These are phyloP conservation scores for Gymnosoma rotundatum DNA, from an alignment of 2,888 invertebrate species.

Conservation along the genomic window DNA sequence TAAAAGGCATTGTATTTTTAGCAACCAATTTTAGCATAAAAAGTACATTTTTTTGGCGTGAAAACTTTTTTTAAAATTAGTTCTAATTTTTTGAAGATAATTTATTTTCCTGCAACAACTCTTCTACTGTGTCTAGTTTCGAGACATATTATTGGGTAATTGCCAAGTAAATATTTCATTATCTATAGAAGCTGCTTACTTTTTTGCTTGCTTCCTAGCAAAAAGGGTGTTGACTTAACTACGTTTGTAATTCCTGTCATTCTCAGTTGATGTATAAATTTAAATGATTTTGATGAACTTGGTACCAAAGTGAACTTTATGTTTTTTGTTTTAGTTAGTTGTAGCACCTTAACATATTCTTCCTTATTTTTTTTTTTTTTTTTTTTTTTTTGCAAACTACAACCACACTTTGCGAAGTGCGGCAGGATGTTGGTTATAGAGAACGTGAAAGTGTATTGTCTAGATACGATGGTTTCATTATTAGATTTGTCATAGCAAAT, in stretches of 20 bases:
- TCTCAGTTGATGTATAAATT: slow-evolving; percentile 51
- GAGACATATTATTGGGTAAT: neutral
- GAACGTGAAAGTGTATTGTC: slow-evolving; percentile 29
- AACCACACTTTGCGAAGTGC: slow-evolving; percentile 13
- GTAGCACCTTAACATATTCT: neutral
- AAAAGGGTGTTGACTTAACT: neutral
- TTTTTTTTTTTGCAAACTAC: slow-evolving; percentile 11
- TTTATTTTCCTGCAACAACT: too few relatives aligned
- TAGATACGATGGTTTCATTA: slow-evolving; percentile 64
- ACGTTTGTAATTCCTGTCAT: slow-evolving; percentile 50
- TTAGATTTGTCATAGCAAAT: slow-evolving; percentile 69
- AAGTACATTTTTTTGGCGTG: too few relatives aligned
- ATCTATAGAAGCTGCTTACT: slow-evolving; percentile 19
- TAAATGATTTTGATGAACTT: slow-evolving; percentile 41
- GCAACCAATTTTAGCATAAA: too few relatives aligned
- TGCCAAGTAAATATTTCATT: slow-evolving; percentile 26
- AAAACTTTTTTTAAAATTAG: too few relatives aligned
- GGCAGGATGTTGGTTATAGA: neutral
- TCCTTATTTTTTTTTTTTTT: slow-evolving; percentile 19
- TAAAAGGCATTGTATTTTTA: too few relatives aligned
- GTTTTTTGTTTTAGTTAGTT: slow-evolving; percentile 23
- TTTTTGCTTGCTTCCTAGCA: neutral
- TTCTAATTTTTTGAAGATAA: too few relatives aligned
- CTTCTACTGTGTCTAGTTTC: slow-evolving; percentile 26
- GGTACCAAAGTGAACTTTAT: slow-evolving; percentile 22